Evolutionary conservation across 2,113 vertebrate genomes (phyloP).

Genomic region (Condylura cristata): DNA sequence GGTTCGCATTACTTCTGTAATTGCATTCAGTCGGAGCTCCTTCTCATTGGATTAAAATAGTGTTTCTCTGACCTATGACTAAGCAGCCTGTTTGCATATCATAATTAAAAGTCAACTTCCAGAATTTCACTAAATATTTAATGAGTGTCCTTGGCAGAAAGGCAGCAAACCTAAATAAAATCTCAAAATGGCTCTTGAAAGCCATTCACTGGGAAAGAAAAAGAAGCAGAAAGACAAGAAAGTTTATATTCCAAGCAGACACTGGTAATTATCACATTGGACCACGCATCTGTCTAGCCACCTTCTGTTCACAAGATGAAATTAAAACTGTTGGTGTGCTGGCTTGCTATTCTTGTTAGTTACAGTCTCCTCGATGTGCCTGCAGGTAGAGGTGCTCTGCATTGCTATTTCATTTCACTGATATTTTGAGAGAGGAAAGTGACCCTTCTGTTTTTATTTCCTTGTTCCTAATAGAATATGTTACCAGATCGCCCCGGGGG

Average conservation of each 20-base stretch:
- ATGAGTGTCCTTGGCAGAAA: slow-evolving; percentile 78
- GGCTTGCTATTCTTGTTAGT: slow-evolving; percentile 79
- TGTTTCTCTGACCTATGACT: slow-evolving; percentile 75
- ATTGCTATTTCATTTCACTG: slow-evolving; percentile 48
- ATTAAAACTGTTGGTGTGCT: slow-evolving; percentile 82
- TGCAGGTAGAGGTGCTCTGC: slow-evolving; percentile 56
- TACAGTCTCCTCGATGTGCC: slow-evolving; percentile 17
- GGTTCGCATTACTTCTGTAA: slow-evolving; percentile 65
- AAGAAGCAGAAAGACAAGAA: slow-evolving; percentile 72
- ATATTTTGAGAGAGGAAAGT: slow-evolving; percentile 44
- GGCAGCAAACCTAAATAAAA: slow-evolving; percentile 69
- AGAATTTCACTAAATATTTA: slow-evolving; percentile 82
- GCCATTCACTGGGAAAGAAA: slow-evolving; percentile 76
- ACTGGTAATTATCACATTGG: slow-evolving; percentile 82
- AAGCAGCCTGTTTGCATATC: slow-evolving; percentile 66
- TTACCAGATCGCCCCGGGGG: neutral
- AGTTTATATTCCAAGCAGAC: slow-evolving; percentile 81
- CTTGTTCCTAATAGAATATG: slow-evolving; percentile 14
- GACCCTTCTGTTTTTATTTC: slow-evolving; percentile 58
- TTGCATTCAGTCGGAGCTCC: slow-evolving; percentile 47
- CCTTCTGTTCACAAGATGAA: slow-evolving; percentile 84
- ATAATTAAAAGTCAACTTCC: slow-evolving; percentile 79
- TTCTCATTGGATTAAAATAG: slow-evolving; percentile 70
- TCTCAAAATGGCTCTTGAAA: slow-evolving; percentile 78
- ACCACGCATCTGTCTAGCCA: slow-evolving; percentile 84